Base-by-base conservation (phyloP, 1,140 invertebrate genomes). In the Lasaia peninsularis region DNA sequence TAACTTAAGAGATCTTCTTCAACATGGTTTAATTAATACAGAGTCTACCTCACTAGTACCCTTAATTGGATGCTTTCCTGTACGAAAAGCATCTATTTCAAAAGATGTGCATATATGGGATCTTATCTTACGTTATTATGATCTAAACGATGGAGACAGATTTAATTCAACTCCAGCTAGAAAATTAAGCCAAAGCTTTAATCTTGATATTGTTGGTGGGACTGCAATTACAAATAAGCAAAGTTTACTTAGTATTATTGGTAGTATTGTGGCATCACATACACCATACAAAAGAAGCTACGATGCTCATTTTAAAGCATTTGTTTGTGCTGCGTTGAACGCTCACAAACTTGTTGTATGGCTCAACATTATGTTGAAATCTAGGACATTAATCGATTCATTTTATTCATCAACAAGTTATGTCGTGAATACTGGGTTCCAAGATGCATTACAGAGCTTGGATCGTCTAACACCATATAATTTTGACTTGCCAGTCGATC, bases 291-390 rank as follows among this genome's bases (percentile, higher is more conserved):
- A 98, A 84, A 92, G 98, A 75, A 98, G 96, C 74, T 95, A 94
- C 67, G 98, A 99, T 90, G 96, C 98, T 3, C 97, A 99, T 89
- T 99, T 99, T 78, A 99, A 99, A 90, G 98, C 98, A 14, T 98
- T 99, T 81, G 93, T 99, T 49, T 99, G 97, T 89, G 94, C 97
- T 52, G 98, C 95, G 49, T 90, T 99, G 16, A 99, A 99, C 90
- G 91, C 95, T 48, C 96, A 95, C 69, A 96, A 97, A 90, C 91
- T 99, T 58, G 96, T 97, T 1, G 91, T 94, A 9, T 99, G 98
- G 98, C 89, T 99, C 16, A 95, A 96, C 76, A 92, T 99, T 40
- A 95, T 99, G 62, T 93, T 99, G 57, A 94, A 97, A 77, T 97
- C 95, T 78, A 94, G 95, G 71, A 93, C 94, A 51, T 85, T 99